Conservation (phyloP, 2,888 invertebrate species). For the Exephanes ischioxanthus region DNA sequence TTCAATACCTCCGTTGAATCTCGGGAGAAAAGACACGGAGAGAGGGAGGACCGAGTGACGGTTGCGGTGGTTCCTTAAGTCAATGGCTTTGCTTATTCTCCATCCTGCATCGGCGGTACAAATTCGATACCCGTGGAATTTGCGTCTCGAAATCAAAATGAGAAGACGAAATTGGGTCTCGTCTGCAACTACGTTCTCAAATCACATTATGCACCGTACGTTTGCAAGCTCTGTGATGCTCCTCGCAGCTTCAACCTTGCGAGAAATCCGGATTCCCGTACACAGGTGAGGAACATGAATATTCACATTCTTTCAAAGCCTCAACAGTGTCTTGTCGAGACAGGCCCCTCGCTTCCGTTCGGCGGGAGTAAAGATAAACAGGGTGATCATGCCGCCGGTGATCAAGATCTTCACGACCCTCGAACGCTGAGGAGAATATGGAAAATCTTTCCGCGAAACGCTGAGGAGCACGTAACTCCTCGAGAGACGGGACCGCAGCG, state of each 20-base stretch:
- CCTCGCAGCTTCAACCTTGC: background rate
- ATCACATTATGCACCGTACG: background rate
- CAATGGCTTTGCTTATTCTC: background rate
- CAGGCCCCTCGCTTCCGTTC: background rate
- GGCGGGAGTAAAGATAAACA: background rate
- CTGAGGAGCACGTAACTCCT: constrained; percentile 2
- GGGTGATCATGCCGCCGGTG: constrained; percentile 7
- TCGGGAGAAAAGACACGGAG: background rate
- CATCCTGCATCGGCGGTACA: background rate
- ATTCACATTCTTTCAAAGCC: constrained; percentile 35
- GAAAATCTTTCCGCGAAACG: constrained; percentile 24
- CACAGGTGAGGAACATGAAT: constrained; percentile 30
- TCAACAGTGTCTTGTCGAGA: background rate
- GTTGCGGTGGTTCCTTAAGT: background rate
- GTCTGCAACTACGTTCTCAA: background rate
- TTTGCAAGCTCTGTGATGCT: background rate
- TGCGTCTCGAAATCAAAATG: background rate
- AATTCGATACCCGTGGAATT: background rate
- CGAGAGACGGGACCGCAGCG: background rate
- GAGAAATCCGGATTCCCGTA: constrained; percentile 10
- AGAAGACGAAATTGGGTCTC: constrained; percentile 13
- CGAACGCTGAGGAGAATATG: constrained; percentile 24
- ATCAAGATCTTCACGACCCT: constrained; percentile 14
- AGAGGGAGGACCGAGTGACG: background rate
- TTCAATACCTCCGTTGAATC: background rate